A percentile compares a stretch with the other conserved stretches of the same genome.
phyloP scores from a whole-genome alignment of 2,113 vertebrate species.

The Glareola pratincola region DNA sequence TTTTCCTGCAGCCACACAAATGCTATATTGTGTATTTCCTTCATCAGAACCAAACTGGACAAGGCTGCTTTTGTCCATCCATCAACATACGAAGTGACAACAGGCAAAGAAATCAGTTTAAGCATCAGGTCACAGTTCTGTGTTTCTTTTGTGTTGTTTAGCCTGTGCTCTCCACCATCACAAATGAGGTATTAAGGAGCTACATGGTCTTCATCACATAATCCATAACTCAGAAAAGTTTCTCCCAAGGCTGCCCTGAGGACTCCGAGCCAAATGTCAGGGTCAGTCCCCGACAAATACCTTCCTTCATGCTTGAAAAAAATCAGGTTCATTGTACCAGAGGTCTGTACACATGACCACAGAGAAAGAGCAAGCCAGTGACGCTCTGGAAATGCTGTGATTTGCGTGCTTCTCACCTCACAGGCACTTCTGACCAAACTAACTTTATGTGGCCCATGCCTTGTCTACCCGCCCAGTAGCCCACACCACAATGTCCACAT shows the following conservation, averaged over 20 bases:
- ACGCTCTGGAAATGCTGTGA: not conserved
- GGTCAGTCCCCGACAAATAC: not conserved
- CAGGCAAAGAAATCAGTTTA: not conserved
- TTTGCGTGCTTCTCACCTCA: not conserved
- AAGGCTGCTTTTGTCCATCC: constrained; percentile 45
- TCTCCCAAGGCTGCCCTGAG: not conserved
- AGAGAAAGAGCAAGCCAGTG: not conserved
- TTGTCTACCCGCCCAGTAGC: rapidly evolving
- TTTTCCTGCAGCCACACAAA: not conserved
- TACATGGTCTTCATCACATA: not conserved
- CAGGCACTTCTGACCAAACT: not conserved
- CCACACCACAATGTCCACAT: rapidly evolving
- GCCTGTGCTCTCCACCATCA: constrained; percentile 7
- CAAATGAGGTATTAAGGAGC: constrained; percentile 23
- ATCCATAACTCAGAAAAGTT: constrained; percentile 8
- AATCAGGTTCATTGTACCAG: not conserved
- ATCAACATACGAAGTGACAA: not conserved
- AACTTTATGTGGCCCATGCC: not conserved
- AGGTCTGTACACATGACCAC: not conserved
- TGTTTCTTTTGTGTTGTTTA: constrained; percentile 13
- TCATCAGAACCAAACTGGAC: not conserved
- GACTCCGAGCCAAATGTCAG: not conserved
- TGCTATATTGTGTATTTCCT: not conserved
- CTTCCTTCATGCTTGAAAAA: not conserved
- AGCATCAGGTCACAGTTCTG: constrained; percentile 23